Percentiles rank a stretch among this genome's conserved stretches.
Conservation (phyloP, 2,888 invertebrate genomes). For the Melanophora roralis region DNA sequence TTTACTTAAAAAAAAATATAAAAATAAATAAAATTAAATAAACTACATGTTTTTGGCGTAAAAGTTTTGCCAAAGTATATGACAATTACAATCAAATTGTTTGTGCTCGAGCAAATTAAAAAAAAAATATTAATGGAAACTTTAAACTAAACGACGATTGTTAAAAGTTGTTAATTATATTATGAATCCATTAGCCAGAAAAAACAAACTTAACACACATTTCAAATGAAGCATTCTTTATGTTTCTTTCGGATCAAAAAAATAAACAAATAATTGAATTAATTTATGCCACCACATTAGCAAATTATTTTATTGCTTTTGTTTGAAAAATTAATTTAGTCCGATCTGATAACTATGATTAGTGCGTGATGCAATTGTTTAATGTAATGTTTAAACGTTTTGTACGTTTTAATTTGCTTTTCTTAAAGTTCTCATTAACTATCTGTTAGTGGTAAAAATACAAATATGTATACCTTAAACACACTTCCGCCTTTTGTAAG, state of each 20-base stretch:
- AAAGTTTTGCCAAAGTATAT: constrained; percentile 29
- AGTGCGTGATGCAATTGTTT: constrained; percentile 5
- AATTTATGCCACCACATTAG: constrained; percentile 22
- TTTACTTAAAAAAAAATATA: constrained; percentile 19
- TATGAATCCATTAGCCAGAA: background rate
- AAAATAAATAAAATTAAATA: constrained; percentile 1
- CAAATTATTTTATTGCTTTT: constrained; percentile 12
- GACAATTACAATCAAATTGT: constrained; percentile 56
- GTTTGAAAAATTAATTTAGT: background rate
- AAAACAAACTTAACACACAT: background rate
- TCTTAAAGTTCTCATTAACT: too few species aligned
- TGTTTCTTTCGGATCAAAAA: background rate
- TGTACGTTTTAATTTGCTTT: background rate
- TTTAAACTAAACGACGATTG: background rate
- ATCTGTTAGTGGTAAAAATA: too few species aligned
- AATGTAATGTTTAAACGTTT: background rate
- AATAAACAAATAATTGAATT: background rate
- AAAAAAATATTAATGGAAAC: background rate
- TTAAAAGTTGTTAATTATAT: constrained; percentile 51
- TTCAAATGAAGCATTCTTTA: background rate
- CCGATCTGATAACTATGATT: background rate
- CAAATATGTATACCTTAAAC: too few species aligned
- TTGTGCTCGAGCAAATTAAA: constrained; percentile 21
- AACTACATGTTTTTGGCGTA: constrained; percentile 52
- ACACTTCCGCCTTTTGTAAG: background rate